Percentiles rank a stretch among this genome's conserved stretches.
Evolutionary conservation across 2,888 invertebrate species (phyloP).

Genomic region (Magallana nippona): DNA sequence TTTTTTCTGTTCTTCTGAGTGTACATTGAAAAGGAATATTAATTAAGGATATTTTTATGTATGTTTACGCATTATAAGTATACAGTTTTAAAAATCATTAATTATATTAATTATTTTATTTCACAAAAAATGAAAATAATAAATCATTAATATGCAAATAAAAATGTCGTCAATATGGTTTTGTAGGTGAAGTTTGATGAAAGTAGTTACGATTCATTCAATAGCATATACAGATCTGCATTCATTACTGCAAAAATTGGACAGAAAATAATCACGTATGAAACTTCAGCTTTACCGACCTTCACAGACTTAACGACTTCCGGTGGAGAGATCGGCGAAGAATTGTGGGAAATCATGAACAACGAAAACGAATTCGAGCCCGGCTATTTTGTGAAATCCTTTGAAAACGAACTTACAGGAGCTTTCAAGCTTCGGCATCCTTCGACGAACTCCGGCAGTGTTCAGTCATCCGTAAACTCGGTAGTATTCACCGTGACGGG

Average conservation of each 20-base stretch:
- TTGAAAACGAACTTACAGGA: conserved; percentile 9
- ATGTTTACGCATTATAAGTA: too few relatives aligned
- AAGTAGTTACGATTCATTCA: conserved; percentile 16
- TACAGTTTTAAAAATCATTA: too few relatives aligned
- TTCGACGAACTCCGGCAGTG: neutral
- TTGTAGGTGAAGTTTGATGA: conserved; percentile 45
- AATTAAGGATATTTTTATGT: too few relatives aligned
- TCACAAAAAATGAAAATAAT: too few relatives aligned
- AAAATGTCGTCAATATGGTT: neutral
- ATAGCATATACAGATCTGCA: conserved; percentile 10
- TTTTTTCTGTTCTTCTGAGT: too few relatives aligned
- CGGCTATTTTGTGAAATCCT: conserved; percentile 36
- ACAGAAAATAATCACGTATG: conserved; percentile 35
- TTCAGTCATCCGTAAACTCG: conserved; percentile 5
- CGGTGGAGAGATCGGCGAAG: conserved; percentile 46
- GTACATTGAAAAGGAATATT: too few relatives aligned
- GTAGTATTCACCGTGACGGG: neutral
- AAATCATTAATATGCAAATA: too few relatives aligned
- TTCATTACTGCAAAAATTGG: conserved; percentile 45
- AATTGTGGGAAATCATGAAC: conserved; percentile 46
- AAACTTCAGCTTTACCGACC: conserved; percentile 41
- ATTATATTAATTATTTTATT: too few relatives aligned
- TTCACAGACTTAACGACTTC: conserved; percentile 40
- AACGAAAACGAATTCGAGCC: conserved; percentile 35
- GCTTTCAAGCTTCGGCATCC: neutral